phyloP scores from a whole-genome alignment of 1,140 invertebrate genomes.

The Diabrotica virgifera region DNA sequence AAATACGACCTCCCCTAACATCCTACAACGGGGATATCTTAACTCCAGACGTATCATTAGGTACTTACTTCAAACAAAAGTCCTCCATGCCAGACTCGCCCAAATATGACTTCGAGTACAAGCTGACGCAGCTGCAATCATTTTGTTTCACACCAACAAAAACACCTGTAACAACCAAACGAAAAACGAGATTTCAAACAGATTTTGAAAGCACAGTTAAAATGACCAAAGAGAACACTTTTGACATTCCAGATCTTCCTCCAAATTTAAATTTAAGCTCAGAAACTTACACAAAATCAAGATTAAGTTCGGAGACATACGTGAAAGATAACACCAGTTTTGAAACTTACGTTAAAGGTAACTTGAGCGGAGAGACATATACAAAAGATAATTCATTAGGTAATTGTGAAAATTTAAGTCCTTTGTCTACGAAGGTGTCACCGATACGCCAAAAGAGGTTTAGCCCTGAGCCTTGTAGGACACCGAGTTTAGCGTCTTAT shows the following conservation, averaged over 20 bases:
- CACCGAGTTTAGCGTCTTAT: slow-evolving; percentile 6
- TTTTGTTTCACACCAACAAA: slow-evolving; percentile 21
- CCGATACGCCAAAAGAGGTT: not conserved
- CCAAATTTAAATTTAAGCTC: slow-evolving; percentile 14
- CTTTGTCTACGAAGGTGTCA: slow-evolving; percentile 17
- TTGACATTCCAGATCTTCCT: not conserved
- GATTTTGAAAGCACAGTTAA: not conserved
- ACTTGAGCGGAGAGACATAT: slow-evolving; percentile 31
- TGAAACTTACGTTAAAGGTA: slow-evolving; percentile 34
- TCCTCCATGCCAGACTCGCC: not conserved
- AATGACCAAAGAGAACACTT: slow-evolving; percentile 6
- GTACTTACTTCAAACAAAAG: slow-evolving; percentile 4
- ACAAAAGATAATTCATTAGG: slow-evolving; percentile 28
- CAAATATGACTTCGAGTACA: slow-evolving; percentile 10
- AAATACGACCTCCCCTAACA: slow-evolving; percentile 9
- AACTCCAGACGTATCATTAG: not conserved
- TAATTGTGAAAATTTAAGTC: slow-evolving; percentile 19
- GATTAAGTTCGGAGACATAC: slow-evolving; percentile 29
- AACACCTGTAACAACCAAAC: not conserved
- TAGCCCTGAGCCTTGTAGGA: not conserved
- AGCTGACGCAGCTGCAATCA: slow-evolving; percentile 6
- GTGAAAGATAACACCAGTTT: slow-evolving; percentile 28
- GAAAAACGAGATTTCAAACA: no score
- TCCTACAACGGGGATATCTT: not conserved
- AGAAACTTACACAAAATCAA: slow-evolving; percentile 26